Conservation (phyloP, 2,113 vertebrate genomes). For the Anas platyrhynchos region DNA sequence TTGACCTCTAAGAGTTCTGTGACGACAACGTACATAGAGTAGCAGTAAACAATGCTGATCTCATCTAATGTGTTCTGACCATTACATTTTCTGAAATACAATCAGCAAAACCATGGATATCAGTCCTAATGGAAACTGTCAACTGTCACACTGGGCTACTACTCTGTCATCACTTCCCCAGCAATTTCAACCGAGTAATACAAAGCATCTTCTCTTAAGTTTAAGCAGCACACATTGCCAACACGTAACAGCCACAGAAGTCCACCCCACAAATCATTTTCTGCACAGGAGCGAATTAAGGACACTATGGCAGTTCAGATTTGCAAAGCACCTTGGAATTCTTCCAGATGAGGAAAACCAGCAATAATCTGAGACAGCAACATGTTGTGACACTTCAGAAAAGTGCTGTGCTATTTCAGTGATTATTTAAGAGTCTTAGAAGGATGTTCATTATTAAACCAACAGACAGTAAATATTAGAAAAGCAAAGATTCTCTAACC, state of each 20-base stretch:
- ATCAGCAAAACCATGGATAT: not conserved
- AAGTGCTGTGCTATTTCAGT: conserved; percentile 2
- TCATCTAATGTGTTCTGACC: not conserved
- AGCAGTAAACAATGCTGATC: not conserved
- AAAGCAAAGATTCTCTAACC: conserved; percentile 83
- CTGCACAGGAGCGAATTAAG: not conserved
- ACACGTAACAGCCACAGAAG: not conserved
- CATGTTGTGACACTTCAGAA: not conserved
- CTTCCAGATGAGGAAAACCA: not conserved
- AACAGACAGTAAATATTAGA: conserved; percentile 74
- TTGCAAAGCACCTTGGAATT: not conserved
- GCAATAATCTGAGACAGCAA: not conserved
- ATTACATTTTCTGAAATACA: not conserved
- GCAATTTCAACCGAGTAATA: not conserved
- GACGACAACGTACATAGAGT: not conserved
- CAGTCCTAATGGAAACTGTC: not conserved
- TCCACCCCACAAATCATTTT: not conserved
- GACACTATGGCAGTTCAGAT: not conserved
- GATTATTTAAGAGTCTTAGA: conserved; percentile 18
- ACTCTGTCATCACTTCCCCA: not conserved
- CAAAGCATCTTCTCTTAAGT: not conserved
- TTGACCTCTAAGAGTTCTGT: not conserved
- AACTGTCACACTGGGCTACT: not conserved
- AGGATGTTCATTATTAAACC: conserved; percentile 65
- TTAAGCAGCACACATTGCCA: not conserved